Base-by-base conservation (phyloP, 1,140 invertebrate species). In the Cydia amplana region DNA sequence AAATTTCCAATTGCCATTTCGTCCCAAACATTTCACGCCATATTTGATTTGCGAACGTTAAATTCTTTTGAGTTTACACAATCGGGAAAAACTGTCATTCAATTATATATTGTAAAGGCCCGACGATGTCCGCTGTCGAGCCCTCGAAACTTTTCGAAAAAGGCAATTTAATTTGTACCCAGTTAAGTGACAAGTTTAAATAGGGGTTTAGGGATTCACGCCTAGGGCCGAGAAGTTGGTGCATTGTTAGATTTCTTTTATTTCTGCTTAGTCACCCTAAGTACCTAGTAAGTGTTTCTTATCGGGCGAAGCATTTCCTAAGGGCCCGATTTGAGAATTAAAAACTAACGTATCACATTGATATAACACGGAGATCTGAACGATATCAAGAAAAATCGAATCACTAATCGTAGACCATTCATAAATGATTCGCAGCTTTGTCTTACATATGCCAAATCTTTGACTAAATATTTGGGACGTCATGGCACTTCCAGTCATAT, bases 161-260 rank as follows among this genome's bases (percentile, higher is more conserved):
- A 14, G 43, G 65, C 32, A 70, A 40, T 70, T 70, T 70, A n/a
- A 40, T 70, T 70, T 70, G 65, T 43, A 10, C 32, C 36, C 32
- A 12, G 32, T 70, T 70, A 70, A 70, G 32, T 70, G 65, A 70
- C 32, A 40, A 70, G 28, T 70, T 70, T n/a, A 12, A 20, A 70
- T 43, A 36, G 36, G 32, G 32, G 16, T 70, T 28, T 32, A 28
- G 28, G 20, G 25, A 36, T 40, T 9, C 32, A 10, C 14, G 28
- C 64, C 0, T 23, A n/a, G 3, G 25, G 14, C n/a, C 32, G 14
- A n/a, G 12, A 32, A 67, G 64, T 67, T 67, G 36, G 64, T 36
- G 28, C 36, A 67, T 7, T 10, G 28, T n/a, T 67, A 10, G 64
- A 32, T 9, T 36, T 18, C 43, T 14, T 46, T 46, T 46, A 16